Percentiles rank a stretch among this genome's conserved stretches.
phyloP scores from a whole-genome alignment of 2,113 vertebrate species.

The Connochaetes taurinus region DNA sequence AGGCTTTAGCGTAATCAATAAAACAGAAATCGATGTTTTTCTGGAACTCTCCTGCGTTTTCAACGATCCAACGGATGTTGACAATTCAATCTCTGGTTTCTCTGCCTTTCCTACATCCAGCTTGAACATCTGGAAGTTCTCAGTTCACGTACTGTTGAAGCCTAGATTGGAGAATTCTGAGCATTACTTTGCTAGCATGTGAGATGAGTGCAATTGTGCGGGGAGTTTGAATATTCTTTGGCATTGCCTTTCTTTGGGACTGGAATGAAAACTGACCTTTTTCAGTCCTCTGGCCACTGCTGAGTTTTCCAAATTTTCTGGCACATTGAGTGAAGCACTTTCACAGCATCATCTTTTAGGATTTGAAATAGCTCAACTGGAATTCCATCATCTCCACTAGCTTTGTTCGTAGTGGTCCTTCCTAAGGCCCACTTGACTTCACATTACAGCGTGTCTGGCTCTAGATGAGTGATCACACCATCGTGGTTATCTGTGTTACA shows the following conservation, averaged over 20 bases:
- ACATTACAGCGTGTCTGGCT: not conserved
- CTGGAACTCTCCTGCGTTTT: not conserved
- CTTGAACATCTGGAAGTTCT: not conserved
- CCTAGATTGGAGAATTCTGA: not conserved
- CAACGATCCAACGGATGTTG: not conserved
- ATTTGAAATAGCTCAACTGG: not conserved
- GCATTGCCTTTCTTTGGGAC: not conserved
- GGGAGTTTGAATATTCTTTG: not conserved
- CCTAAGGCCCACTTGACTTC: not conserved
- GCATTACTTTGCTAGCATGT: not conserved
- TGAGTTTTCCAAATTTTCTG: not conserved
- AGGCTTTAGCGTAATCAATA: not conserved
- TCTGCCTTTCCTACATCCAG: not conserved
- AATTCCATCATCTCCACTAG: not conserved
- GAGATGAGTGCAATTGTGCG: not conserved
- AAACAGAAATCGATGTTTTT: not conserved
- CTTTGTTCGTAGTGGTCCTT: not conserved
- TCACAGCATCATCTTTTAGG: not conserved
- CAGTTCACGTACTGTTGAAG: rapidly evolving
- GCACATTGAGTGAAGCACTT: not conserved
- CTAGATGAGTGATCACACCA: not conserved
- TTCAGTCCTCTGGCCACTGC: not conserved
- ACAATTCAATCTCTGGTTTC: not conserved
- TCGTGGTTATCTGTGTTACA: not conserved
- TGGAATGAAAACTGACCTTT: not conserved